These are phyloP conservation scores for Mormyrus iriodes DNA, from an alignment of 2,113 vertebrate species.

Conservation along the genomic window DNA sequence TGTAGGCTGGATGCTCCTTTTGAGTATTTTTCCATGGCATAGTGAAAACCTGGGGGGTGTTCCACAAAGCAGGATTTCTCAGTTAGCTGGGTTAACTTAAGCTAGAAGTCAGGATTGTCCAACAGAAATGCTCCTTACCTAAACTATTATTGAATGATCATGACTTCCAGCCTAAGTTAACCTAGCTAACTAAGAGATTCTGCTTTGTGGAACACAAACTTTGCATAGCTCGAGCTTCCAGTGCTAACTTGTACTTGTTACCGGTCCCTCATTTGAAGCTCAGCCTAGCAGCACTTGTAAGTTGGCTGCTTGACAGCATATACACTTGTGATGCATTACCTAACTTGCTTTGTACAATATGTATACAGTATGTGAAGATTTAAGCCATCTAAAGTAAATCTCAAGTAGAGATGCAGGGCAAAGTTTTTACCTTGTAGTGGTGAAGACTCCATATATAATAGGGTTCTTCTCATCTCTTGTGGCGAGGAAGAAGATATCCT, in stretches of 20 bases:
- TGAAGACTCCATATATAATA: conserved; percentile 86
- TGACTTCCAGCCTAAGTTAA: not conserved
- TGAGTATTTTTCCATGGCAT: not conserved
- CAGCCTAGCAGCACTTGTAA: not conserved
- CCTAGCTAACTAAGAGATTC: not conserved
- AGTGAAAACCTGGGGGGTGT: not conserved
- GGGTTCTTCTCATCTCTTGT: conserved; percentile 89
- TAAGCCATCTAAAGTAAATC: not conserved
- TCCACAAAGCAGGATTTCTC: not conserved
- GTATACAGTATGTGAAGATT: too few species aligned
- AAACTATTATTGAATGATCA: not conserved
- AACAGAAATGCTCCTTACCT: not conserved
- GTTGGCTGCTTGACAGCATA: not conserved
- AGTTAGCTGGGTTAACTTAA: not conserved
- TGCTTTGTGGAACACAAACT: not conserved
- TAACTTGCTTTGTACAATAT: too few species aligned
- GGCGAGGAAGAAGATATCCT: conserved; percentile 89
- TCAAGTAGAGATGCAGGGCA: not conserved
- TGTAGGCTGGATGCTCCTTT: not conserved
- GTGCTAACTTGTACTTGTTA: not conserved
- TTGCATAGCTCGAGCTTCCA: not conserved
- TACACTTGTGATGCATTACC: too few species aligned
- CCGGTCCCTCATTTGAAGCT: not conserved
- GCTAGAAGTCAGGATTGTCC: not conserved
- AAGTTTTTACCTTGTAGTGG: conserved; percentile 79